Conservation (phyloP, 2,888 invertebrate genomes). For the Chaetogeoica ovagalla region DNA sequence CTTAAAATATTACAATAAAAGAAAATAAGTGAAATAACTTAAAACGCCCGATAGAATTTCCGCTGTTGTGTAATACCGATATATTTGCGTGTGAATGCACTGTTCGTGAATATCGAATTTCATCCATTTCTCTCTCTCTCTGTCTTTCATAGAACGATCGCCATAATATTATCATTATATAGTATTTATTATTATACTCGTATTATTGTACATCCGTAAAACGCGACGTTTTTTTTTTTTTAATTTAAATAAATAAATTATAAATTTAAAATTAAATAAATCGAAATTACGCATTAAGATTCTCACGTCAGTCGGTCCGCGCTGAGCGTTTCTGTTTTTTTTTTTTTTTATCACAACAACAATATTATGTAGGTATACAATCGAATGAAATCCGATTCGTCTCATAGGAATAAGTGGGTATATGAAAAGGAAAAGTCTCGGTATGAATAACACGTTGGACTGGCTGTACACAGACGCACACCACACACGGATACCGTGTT, state of each 20-base stretch:
- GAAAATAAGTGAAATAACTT: neutral
- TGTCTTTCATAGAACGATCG: neutral
- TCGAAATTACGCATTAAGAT: neutral
- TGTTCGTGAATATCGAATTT: slow-evolving; percentile 8
- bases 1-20: neutral
- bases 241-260: neutral
- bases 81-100: neutral
- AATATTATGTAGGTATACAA: slow-evolving; percentile 5
- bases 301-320: slow-evolving; percentile 19
- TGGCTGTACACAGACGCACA: neutral
- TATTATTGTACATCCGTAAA: neutral
- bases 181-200: too few relatives aligned
- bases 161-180: neutral
- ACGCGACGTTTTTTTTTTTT: slow-evolving; percentile 9
- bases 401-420: slow-evolving; percentile 7
- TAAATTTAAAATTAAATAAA: neutral
- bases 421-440: slow-evolving; percentile 15
- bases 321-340: neutral
- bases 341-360: slow-evolving; percentile 10
- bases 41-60: slow-evolving; percentile 4
- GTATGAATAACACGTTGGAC: neutral
- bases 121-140: slow-evolving; percentile 13
- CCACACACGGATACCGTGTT: neutral
- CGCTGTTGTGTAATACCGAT: neutral
- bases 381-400: slow-evolving; percentile 35